These are phyloP conservation scores for Xenus cinereus DNA, from an alignment of 2,113 vertebrate genomes.

Conservation along the genomic window DNA sequence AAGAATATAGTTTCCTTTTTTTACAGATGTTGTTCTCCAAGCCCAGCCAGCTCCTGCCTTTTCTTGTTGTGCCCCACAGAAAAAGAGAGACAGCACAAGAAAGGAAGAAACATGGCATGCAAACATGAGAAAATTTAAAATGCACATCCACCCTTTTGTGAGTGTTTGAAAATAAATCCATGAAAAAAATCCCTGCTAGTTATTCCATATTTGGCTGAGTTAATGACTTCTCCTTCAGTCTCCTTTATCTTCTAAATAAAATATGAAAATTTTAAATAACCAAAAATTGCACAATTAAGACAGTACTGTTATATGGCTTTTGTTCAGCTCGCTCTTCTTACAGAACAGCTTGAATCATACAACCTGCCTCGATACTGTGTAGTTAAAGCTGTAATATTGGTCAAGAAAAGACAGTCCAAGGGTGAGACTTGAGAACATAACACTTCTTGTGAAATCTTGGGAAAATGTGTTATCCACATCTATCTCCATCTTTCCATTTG, in stretches of 20 bases:
- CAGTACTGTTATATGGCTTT: not conserved
- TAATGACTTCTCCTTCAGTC: not conserved
- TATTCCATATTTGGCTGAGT: not conserved
- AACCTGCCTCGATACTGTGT: not conserved
- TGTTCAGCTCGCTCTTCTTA: not conserved
- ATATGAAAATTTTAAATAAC: not conserved
- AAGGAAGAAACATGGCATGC: not conserved
- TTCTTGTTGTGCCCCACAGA: not conserved
- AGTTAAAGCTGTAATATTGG: not conserved
- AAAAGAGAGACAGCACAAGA: constrained; percentile 1
- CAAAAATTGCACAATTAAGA: not conserved
- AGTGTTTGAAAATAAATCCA: not conserved
- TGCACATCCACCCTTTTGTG: not conserved
- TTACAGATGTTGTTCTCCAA: not conserved
- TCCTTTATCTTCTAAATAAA: not conserved
- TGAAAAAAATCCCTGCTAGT: not conserved
- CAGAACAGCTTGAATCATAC: not conserved
- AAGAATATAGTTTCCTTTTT: not conserved
- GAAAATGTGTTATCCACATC: not conserved
- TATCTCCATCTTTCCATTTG: not conserved
- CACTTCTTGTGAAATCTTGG: not conserved
- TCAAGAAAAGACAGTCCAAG: not conserved
- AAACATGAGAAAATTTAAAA: not conserved
- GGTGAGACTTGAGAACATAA: not conserved
- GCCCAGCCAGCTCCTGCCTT: not conserved